Conservation (phyloP, 2,888 invertebrate genomes). For the Drosophila colorata region DNA sequence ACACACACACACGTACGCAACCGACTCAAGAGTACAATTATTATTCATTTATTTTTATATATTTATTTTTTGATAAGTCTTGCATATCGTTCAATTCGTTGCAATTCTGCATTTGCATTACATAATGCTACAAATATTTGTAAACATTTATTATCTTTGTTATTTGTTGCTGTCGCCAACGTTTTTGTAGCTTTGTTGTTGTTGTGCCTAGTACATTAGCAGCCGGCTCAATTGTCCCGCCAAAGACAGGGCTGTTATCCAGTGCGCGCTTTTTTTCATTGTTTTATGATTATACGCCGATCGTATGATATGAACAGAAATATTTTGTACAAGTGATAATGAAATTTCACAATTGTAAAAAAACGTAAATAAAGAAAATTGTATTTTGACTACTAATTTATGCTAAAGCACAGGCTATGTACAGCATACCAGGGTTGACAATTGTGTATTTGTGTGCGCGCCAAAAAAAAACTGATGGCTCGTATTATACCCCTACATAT, state of each 20-base stretch:
- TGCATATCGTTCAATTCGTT: neutral
- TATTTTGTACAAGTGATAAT: neutral
- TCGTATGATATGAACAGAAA: neutral
- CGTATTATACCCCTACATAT: too few species aligned
- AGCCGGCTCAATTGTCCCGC: slow-evolving; percentile 33
- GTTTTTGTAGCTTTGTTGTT: slow-evolving; percentile 3
- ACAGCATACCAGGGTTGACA: neutral
- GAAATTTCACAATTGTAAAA: too few species aligned
- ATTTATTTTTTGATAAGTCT: neutral
- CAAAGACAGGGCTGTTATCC: slow-evolving; percentile 54
- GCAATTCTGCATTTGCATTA: neutral
- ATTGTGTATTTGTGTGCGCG: neutral
- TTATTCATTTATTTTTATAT: neutral
- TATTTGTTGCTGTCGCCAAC: neutral
- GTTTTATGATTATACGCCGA: slow-evolving; percentile 4
- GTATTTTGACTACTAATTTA: too few species aligned
- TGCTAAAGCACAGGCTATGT: too few species aligned
- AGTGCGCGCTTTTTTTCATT: slow-evolving; percentile 35
- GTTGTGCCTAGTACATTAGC: slow-evolving; percentile 9
- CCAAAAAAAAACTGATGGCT: neutral
- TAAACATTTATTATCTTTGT: neutral
- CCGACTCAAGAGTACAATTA: neutral
- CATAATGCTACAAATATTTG: slow-evolving; percentile 18
- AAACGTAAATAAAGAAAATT: too few species aligned
- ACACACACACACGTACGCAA: neutral